Evolutionary conservation across 2,797 vertebrate species (phyloP).

Genomic region (Uromys caudimaculatus): DNA sequence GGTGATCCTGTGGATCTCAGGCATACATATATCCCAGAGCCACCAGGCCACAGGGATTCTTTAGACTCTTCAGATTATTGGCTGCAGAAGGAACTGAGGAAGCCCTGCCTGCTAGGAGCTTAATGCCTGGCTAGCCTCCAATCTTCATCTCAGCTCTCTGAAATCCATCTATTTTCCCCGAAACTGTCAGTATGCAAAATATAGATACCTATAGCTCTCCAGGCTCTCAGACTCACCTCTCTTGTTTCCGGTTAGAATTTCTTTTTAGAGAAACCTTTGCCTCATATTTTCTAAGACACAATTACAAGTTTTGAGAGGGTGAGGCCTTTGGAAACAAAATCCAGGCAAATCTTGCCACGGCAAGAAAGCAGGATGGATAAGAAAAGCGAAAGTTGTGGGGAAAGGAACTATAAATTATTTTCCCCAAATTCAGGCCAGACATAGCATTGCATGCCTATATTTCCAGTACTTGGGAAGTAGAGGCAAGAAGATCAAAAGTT

Average conservation of each 20-base stretch:
- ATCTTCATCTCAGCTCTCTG: not conserved
- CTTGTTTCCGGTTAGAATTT: not conserved
- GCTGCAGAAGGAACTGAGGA: not conserved
- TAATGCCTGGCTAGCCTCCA: not conserved
- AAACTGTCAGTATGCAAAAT: not conserved
- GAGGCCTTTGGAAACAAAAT: slow-evolving; percentile 53
- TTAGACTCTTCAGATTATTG: not conserved
- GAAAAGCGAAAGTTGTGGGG: not conserved
- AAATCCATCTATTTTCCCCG: not conserved
- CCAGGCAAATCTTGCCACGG: not conserved
- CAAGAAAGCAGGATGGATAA: slow-evolving; percentile 23
- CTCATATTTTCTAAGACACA: slow-evolving; percentile 24
- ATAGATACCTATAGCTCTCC: not conserved
- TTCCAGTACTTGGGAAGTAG: not conserved
- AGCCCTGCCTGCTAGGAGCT: not conserved
- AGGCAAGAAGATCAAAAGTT: not conserved
- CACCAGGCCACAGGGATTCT: not conserved
- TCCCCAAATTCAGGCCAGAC: not conserved
- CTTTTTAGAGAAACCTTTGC: slow-evolving; percentile 15
- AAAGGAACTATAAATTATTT: slow-evolving; percentile 31
- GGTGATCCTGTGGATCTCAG: not conserved
- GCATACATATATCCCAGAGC: not conserved
- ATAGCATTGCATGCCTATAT: not conserved
- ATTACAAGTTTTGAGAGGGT: slow-evolving; percentile 19
- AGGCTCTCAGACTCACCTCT: not conserved